Percentiles rank a stretch among this genome's conserved stretches.
These are phyloP conservation scores for Montipora capitata DNA, from an alignment of 92 coral and sea anemone genomes.

Conservation along the genomic window DNA sequence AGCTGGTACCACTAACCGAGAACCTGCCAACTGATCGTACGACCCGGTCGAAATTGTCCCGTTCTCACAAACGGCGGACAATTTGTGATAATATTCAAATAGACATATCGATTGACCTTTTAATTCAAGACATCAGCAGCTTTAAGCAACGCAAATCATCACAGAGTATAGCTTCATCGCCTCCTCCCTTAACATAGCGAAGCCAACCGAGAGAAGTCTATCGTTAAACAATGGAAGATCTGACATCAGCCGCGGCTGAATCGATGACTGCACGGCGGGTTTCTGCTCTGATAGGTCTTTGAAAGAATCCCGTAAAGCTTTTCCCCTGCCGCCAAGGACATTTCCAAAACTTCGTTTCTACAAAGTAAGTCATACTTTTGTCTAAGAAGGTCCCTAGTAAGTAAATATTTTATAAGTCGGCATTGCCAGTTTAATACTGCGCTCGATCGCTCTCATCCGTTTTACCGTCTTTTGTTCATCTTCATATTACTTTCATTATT, in stretches of 20 bases:
- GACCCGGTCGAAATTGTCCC: neutral
- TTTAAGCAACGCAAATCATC: neutral
- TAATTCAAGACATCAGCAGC: neutral
- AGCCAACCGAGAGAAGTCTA: neutral
- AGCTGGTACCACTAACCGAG: conserved; percentile 18
- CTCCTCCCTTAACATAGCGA: neutral
- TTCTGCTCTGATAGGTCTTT: neutral
- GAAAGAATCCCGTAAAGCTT: neutral
- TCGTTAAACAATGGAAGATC: neutral
- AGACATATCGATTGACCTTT: conserved; percentile 1
- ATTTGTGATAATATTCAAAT: neutral
- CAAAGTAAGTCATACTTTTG: too few species aligned
- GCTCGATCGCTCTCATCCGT: neutral
- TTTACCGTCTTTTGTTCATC: conserved; percentile 12
- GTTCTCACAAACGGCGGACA: conserved; percentile 8
- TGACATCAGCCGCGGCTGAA: neutral
- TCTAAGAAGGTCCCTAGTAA: neutral
- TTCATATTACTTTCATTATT: conserved; percentile 11
- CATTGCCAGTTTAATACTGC: neutral
- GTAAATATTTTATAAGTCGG: too few species aligned
- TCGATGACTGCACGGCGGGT: neutral
- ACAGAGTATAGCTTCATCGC: neutral
- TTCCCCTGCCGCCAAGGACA: neutral
- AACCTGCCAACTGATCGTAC: conserved; percentile 20
- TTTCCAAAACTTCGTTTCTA: neutral